A percentile compares a stretch with the other conserved stretches of the same genome.
phyloP scores from a whole-genome alignment of 2,113 vertebrate genomes.

The Urocolius indicus region DNA sequence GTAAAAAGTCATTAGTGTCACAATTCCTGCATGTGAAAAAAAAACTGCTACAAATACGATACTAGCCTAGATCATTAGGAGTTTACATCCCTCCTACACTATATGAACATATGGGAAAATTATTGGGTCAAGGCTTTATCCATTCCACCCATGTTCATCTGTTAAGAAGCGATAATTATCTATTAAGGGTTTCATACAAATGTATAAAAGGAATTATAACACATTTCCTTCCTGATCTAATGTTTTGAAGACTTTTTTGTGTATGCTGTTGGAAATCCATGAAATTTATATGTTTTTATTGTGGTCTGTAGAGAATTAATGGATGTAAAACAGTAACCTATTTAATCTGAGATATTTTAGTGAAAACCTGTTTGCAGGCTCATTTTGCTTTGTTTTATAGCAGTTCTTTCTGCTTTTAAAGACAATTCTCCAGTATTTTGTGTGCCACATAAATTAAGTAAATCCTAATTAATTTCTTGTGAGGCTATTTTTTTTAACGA shows the following conservation, averaged over 20 bases:
- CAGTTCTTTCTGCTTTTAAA: not conserved
- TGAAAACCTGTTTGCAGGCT: not conserved
- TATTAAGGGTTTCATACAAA: not conserved
- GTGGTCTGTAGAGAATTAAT: not conserved
- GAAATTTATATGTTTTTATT: not conserved
- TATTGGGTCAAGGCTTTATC: not conserved
- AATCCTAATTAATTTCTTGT: not conserved
- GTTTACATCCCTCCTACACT: not conserved
- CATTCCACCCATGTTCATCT: not conserved
- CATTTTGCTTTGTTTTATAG: not conserved
- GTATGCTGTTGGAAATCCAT: not conserved
- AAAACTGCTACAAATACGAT: not conserved
- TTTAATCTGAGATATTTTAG: not conserved
- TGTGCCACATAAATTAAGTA: not conserved
- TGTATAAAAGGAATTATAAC: not conserved
- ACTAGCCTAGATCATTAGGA: not conserved
- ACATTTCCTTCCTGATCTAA: not conserved
- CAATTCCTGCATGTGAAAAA: not conserved
- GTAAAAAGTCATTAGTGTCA: not conserved
- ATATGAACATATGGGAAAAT: not conserved
- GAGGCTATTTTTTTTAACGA: not conserved
- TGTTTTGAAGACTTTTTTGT: not conserved
- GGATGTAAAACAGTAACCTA: not conserved
- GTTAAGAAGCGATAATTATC: not conserved
- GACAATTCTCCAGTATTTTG: not conserved